phyloP scores from a whole-genome alignment of 2,113 vertebrate species.

The Sylvicapra grimmia region DNA sequence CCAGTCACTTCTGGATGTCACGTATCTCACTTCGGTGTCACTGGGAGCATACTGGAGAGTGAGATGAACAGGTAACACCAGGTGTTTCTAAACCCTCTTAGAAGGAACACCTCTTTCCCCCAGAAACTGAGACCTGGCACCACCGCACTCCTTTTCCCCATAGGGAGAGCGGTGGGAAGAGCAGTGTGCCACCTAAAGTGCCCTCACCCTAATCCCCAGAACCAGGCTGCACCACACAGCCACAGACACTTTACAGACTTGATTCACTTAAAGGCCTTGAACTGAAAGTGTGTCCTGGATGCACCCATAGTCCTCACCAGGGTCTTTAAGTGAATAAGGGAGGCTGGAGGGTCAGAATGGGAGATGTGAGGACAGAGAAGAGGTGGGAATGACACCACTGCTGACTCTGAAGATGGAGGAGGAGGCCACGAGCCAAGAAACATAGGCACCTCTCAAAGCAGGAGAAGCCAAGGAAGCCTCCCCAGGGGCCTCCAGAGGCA shows the following conservation, averaged over 20 bases:
- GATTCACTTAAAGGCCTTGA: fast-evolving
- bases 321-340: not conserved
- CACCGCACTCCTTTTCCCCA: not conserved
- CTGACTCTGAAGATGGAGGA: not conserved
- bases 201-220: not conserved
- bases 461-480: fast-evolving
- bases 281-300: no score
- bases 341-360: not conserved
- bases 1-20: not conserved
- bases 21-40: not conserved
- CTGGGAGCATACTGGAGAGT: not conserved
- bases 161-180: not conserved
- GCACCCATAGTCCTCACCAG: fast-evolving
- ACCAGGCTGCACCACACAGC: fast-evolving
- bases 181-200: fast-evolving
- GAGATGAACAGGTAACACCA: not conserved
- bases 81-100: not conserved
- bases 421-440: not conserved
- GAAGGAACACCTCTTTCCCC: not conserved
- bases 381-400: not conserved
- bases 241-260: no score
- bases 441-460: not conserved
- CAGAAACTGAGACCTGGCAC: not conserved
- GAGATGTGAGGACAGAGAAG: not conserved
- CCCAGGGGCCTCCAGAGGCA: not conserved